These are phyloP conservation scores for Calliphora vomitoria DNA, from an alignment of 2,888 invertebrate species.

Conservation along the genomic window DNA sequence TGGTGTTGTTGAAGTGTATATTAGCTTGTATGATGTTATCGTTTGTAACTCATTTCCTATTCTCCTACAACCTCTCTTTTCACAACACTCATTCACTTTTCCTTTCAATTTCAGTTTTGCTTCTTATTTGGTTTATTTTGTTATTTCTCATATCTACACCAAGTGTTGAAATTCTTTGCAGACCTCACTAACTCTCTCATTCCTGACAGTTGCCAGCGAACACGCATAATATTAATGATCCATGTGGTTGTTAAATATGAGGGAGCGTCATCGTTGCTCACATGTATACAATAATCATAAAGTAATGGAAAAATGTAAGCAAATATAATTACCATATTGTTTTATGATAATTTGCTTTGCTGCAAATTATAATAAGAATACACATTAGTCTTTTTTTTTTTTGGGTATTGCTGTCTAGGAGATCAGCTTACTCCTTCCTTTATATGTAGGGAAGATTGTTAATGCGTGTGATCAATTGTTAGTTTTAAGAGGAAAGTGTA, in stretches of 20 bases:
- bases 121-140: background rate
- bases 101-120: background rate
- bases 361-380: slow-evolving; percentile 36
- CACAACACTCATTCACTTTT: slow-evolving; percentile 11
- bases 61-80: background rate
- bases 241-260: slow-evolving; percentile 68
- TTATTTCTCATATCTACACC: background rate
- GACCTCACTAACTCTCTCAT: slow-evolving; percentile 7
- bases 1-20: too few species aligned
- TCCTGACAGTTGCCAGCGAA: slow-evolving; percentile 16
- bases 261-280: slow-evolving; percentile 18
- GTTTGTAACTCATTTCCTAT: background rate
- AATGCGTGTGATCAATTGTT: slow-evolving; percentile 8
- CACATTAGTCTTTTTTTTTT: slow-evolving; percentile 2
- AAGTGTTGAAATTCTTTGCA: slow-evolving; percentile 50
- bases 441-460: background rate
- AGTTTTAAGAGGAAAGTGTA: background rate
- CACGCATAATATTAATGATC: slow-evolving; percentile 66
- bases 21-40: too few species aligned
- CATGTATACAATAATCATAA: background rate
- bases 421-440: background rate
- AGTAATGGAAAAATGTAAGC: background rate
- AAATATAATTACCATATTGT: slow-evolving; percentile 33
- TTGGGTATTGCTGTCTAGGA: slow-evolving; percentile 1
- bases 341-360: slow-evolving; percentile 56